These are phyloP conservation scores for Lampris megalopsis DNA, from an alignment of 2,113 vertebrate genomes.

Conservation along the genomic window DNA sequence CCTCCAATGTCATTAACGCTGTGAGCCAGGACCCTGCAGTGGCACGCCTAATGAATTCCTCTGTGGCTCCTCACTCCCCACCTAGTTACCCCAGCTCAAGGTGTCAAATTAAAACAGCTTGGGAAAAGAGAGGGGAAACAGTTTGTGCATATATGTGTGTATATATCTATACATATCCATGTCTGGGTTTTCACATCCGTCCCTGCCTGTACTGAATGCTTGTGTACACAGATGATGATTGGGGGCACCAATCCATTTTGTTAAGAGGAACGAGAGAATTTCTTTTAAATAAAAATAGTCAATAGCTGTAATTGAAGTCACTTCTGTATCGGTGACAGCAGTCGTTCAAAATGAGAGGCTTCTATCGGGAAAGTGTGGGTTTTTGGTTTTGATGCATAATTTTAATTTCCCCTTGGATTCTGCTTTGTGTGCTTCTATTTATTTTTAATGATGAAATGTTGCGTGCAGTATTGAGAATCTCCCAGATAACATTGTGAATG, in stretches of 20 bases:
- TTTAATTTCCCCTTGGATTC: slow-evolving; percentile 42
- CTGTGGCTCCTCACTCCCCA: slow-evolving; percentile 88
- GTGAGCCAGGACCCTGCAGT: slow-evolving; percentile 91
- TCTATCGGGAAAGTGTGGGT: background rate
- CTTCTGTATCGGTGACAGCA: slow-evolving; percentile 12
- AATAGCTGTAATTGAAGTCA: slow-evolving; percentile 13
- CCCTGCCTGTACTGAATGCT: slow-evolving; percentile 32
- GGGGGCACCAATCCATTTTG: slow-evolving; percentile 23
- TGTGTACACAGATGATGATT: slow-evolving; percentile 38
- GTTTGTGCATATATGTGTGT: slow-evolving; percentile 43
- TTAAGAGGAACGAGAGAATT: slow-evolving; percentile 22
- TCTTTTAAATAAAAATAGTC: slow-evolving; percentile 20
- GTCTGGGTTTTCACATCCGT: background rate
- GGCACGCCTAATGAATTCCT: slow-evolving; percentile 96
- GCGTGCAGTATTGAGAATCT: slow-evolving; percentile 36
- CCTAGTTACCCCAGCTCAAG: slow-evolving; percentile 93
- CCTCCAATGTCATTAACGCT: slow-evolving; percentile 96
- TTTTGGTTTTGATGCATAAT: slow-evolving; percentile 31
- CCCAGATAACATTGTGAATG: slow-evolving; percentile 56
- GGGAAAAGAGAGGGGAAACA: slow-evolving; percentile 65
- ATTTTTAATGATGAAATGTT: slow-evolving; percentile 46
- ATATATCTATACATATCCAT: slow-evolving; percentile 33
- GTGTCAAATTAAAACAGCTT: slow-evolving; percentile 97
- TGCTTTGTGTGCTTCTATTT: background rate
- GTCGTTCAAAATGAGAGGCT: slow-evolving; percentile 31